Base-by-base conservation (phyloP, 2,888 invertebrate genomes). In the Tridacna gigas region DNA sequence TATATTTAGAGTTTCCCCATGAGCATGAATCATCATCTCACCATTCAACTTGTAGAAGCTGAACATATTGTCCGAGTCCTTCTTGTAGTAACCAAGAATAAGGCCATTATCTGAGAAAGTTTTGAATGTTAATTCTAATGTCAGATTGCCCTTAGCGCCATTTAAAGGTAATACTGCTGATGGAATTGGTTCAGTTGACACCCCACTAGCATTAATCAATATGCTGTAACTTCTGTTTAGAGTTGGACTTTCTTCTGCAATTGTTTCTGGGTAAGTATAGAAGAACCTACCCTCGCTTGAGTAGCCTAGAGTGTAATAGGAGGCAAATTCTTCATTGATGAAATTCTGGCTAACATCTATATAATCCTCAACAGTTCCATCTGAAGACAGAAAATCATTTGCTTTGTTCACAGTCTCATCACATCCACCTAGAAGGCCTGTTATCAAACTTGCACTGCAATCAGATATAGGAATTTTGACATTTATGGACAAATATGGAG, bases 371-470 rank as follows among this genome's bases (percentile, higher is more conserved):
- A 77, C 25, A 51, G 69, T 76, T 18, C 78, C 80, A 28, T 22
- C 26, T 1, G 18, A 15, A 26, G 76, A 71, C n/a, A 77, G 13
- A 77, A 92, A 91, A 74, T 92, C 92, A 80, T 92, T 90, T 76
- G 90, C 80, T 0, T 74, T 56, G 73, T 89, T 86, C 12, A 71
- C 76, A 67, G n/a, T 67, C 48, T 91, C 89, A 51, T 92, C 90
- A 79, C 91, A 92, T 79, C 89, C 91, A 15, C 92, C 92, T 74
- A 89, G 88, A 7, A 91, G 71, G 1, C 92, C 91, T 18, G 66
- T 25, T 5, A 79, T 71, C 7, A 77, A 77, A 25, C 51, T 61
- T 56, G 80, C 60, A 25, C 77, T 79, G 37, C 84, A 82, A 15
- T 67, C 67, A 67, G 67, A 45, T 37, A 18, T 18, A 13, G 79